Conservation (phyloP, 92 coral and sea anemone genomes). For the Umimayanthus chanpuru region DNA sequence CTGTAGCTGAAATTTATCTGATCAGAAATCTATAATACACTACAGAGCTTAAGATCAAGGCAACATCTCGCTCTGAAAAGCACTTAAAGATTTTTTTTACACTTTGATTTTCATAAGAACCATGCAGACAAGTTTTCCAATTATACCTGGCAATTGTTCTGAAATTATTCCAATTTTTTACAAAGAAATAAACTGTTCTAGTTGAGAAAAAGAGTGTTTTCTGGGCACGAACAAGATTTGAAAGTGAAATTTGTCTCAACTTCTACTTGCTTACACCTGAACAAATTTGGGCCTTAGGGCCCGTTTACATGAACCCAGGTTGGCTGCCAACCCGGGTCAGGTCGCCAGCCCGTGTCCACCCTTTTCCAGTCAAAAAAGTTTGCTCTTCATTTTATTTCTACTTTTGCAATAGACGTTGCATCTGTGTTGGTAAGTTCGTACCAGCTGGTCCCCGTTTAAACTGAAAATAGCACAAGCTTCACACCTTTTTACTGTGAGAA, state of each 20-base stretch:
- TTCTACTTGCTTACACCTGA: background rate
- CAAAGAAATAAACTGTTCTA: background rate
- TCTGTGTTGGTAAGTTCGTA: background rate
- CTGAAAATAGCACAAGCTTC: background rate
- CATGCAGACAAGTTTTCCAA: background rate
- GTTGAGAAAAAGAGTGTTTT: background rate
- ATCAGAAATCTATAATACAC: no score
- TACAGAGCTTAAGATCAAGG: no score
- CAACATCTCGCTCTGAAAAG: no score
- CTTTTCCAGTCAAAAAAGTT: background rate
- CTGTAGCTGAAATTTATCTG: no score
- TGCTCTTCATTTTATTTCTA: background rate
- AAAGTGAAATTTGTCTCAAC: background rate
- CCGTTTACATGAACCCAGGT: no score
- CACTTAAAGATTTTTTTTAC: no score
- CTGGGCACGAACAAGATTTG: background rate
- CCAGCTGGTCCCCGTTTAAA: background rate
- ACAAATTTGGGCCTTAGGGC: background rate
- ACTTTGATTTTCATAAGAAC: no score
- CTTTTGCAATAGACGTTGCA: background rate
- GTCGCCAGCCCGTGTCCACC: no score
- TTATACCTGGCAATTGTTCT: background rate
- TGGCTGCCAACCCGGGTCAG: no score
- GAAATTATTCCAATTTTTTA: background rate
- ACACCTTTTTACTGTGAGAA: slow-evolving; percentile 1